Conservation (phyloP, 2,888 invertebrate genomes). For the Ommatoiulus sabulosus region DNA sequence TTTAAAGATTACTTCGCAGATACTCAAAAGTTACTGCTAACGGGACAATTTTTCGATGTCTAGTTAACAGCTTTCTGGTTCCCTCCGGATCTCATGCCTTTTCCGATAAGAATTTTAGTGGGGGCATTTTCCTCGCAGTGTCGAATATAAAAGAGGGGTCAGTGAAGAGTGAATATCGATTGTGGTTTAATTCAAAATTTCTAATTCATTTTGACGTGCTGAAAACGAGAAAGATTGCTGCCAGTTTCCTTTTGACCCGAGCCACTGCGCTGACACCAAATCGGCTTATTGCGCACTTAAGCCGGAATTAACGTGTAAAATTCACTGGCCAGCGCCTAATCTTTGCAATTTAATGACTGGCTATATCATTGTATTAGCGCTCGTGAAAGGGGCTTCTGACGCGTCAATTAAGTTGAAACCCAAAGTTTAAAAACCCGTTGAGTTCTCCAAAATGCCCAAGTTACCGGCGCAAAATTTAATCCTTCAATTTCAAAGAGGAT, state of each 20-base stretch:
- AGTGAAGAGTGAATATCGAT: conserved; percentile 32
- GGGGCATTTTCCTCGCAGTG: not conserved
- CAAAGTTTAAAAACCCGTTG: not conserved
- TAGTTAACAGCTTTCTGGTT: not conserved
- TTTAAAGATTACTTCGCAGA: too few relatives aligned
- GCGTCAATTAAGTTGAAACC: not conserved
- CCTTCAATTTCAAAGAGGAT: conserved; percentile 22
- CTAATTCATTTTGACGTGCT: conserved; percentile 32
- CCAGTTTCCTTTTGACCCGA: conserved; percentile 41
- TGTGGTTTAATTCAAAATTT: conserved; percentile 44
- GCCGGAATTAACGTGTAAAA: conserved; percentile 41
- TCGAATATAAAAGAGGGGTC: not conserved
- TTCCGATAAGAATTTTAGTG: conserved; percentile 2
- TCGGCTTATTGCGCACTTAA: conserved; percentile 45
- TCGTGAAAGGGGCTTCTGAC: not conserved
- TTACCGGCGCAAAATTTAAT: not conserved
- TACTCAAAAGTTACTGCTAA: too few relatives aligned
- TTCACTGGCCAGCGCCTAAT: conserved; percentile 38
- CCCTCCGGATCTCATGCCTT: not conserved
- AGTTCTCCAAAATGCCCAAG: not conserved
- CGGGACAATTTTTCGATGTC: not conserved
- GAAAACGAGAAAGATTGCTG: conserved; percentile 45
- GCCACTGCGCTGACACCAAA: conserved; percentile 7
- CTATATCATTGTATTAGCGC: not conserved
- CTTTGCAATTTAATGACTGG: not conserved